phyloP scores from a whole-genome alignment of 2,888 invertebrate species.

The Hydrotaea cyrtoneurina region DNA sequence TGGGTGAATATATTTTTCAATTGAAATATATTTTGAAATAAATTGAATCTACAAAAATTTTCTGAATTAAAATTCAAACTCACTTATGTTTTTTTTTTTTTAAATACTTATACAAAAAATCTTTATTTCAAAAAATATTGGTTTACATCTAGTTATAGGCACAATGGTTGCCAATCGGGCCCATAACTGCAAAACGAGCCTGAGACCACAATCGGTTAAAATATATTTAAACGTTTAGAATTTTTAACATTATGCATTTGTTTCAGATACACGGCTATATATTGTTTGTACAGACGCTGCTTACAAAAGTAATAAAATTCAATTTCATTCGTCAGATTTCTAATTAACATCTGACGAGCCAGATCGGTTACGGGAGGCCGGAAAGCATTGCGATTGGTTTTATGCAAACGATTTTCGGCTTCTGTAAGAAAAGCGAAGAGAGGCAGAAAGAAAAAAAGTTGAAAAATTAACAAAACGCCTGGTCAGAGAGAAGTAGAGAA shows the following conservation, averaged over 20 bases:
- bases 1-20: no score
- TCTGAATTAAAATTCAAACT: no score
- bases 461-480: background rate
- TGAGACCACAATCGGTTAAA: background rate
- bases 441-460: background rate
- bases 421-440: slow-evolving; percentile 56
- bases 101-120: background rate
- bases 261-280: slow-evolving; percentile 82
- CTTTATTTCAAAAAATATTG: background rate
- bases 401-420: slow-evolving; percentile 68
- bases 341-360: slow-evolving; percentile 89
- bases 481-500: background rate
- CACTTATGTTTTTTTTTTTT: background rate
- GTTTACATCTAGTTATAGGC: background rate
- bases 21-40: no score
- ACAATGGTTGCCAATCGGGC: background rate
- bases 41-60: no score
- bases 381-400: slow-evolving; percentile 85
- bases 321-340: slow-evolving; percentile 92
- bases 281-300: slow-evolving; percentile 90
- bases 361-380: slow-evolving; percentile 91
- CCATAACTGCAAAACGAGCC: background rate
- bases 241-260: slow-evolving; percentile 20
- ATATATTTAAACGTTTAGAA: background rate
- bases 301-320: slow-evolving; percentile 94